A percentile compares a stretch with the other conserved stretches of the same genome.
Evolutionary conservation across 2,797 vertebrate species (phyloP).

Genomic region (Borostomias antarcticus): DNA sequence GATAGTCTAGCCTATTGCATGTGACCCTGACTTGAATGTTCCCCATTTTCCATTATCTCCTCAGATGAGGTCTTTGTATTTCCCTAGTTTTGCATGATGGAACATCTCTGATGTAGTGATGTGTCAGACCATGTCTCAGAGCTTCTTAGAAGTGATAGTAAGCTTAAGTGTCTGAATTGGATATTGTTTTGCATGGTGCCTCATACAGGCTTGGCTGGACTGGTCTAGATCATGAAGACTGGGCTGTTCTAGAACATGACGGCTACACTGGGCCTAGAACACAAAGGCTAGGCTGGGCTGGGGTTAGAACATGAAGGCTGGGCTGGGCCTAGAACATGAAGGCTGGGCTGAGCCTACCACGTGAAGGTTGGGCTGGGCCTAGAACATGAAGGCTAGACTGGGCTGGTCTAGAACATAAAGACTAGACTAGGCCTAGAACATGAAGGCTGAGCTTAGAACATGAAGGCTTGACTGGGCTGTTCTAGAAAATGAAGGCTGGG

Average conservation of each 20-base stretch:
- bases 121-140: conserved; percentile 60
- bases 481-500: too few species aligned
- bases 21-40: too few species aligned
- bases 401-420: too few species aligned
- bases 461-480: neutral
- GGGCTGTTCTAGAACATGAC: conserved; percentile 21
- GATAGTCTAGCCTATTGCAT: too few species aligned
- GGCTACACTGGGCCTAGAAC: neutral
- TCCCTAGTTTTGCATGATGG: too few species aligned
- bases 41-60: conserved; percentile 21
- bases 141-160: conserved; percentile 64
- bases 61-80: too few species aligned
- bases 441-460: neutral
- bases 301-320: neutral
- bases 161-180: conserved; percentile 63
- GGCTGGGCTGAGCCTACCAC: neutral
- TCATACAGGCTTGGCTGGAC: conserved; percentile 61
- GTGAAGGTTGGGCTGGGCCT: neutral
- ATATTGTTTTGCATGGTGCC: conserved; percentile 68
- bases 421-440: neutral
- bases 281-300: too few species aligned
- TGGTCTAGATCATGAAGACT: conserved; percentile 50
- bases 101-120: too few species aligned
- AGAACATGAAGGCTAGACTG: too few species aligned
- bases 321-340: neutral